A percentile compares a stretch with the other conserved stretches of the same genome.
Conservation (phyloP, 2,113 vertebrate species). For the Onychostruthus taczanowskii region DNA sequence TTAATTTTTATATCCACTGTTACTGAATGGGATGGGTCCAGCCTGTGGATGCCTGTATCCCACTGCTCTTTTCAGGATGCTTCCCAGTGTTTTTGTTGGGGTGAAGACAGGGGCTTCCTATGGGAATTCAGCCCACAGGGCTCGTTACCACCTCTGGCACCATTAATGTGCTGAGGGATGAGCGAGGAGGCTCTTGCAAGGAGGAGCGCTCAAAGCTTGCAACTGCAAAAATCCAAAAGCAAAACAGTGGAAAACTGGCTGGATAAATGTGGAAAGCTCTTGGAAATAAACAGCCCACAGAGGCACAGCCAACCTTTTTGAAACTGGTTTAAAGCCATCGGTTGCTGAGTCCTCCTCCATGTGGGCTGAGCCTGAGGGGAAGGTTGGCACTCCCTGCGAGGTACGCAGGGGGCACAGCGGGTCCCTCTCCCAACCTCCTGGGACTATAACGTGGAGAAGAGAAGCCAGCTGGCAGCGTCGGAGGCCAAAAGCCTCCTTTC, state of each 20-base stretch:
- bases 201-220: rapidly evolving
- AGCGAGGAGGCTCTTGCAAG: not conserved
- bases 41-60: not conserved
- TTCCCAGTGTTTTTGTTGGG: not conserved
- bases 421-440: not conserved
- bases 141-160: not conserved
- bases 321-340: not conserved
- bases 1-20: not conserved
- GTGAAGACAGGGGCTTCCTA: not conserved
- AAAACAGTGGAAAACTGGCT: conserved; percentile 14
- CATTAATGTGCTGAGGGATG: not conserved
- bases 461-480: not conserved
- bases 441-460: not conserved
- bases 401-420: not conserved
- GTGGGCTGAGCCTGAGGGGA: not conserved
- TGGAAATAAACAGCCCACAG: not conserved
- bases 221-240: not conserved
- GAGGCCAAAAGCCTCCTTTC: not conserved
- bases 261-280: not conserved
- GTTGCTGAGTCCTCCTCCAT: not conserved
- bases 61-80: not conserved
- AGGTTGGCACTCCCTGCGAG: not conserved
- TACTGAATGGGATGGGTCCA: not conserved
- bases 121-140: not conserved
- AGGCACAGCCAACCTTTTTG: not conserved